Evolutionary conservation across 2,888 invertebrate species (phyloP).

Genomic region (Mongoloraphidia duomilia): DNA sequence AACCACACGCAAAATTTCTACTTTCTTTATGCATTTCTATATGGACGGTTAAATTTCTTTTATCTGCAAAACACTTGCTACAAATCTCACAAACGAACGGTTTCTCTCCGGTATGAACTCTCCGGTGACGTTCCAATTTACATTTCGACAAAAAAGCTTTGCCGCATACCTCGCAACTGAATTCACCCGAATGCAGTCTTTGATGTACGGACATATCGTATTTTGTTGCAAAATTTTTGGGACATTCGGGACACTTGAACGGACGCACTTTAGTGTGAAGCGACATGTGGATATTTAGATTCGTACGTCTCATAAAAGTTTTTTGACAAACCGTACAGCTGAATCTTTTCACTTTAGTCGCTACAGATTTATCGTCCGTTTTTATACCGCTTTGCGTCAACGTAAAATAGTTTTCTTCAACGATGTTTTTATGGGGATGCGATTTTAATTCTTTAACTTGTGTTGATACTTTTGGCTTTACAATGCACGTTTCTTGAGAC

Average conservation of each 20-base stretch:
- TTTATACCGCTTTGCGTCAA: too few species aligned
- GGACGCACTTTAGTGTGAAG: slow-evolving; percentile 25
- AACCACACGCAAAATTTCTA: slow-evolving; percentile 21
- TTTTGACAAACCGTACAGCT: slow-evolving; percentile 25
- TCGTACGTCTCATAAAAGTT: slow-evolving; percentile 23
- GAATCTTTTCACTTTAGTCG: slow-evolving; percentile 18
- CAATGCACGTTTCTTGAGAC: too few species aligned
- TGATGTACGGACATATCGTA: slow-evolving; percentile 26
- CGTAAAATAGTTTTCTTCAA: too few species aligned
- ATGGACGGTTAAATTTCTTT: slow-evolving; percentile 27
- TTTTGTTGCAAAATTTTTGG: slow-evolving; percentile 24
- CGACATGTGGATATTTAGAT: slow-evolving; percentile 26
- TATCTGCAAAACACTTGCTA: slow-evolving; percentile 26
- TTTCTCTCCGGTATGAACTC: slow-evolving; percentile 26
- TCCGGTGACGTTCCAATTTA: slow-evolving; percentile 26
- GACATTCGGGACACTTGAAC: slow-evolving; percentile 25
- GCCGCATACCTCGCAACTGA: slow-evolving; percentile 25
- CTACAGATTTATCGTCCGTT: background rate
- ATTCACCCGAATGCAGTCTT: slow-evolving; percentile 24
- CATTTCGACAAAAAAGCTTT: slow-evolving; percentile 27
- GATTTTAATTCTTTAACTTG: too few species aligned
- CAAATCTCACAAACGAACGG: slow-evolving; percentile 27
- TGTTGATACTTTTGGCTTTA: too few species aligned
- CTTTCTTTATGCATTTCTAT: slow-evolving; percentile 23
- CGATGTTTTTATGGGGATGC: too few species aligned